These are phyloP conservation scores for Neodiprion fabricii DNA, from an alignment of 1,140 invertebrate genomes.

Conservation along the genomic window DNA sequence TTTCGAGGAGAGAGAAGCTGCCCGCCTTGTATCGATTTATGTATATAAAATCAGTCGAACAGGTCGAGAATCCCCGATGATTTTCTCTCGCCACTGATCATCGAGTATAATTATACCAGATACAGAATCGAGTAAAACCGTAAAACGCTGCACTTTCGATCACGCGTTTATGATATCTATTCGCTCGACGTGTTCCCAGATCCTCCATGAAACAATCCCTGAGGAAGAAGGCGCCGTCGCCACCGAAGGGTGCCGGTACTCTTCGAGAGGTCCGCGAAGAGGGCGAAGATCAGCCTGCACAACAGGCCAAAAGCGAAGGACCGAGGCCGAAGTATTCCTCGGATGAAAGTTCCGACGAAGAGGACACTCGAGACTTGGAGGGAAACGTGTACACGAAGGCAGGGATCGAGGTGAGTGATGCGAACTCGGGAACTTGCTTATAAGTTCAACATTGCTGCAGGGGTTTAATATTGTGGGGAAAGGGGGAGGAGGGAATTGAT, in stretches of 20 bases:
- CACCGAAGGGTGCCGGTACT: slow-evolving; percentile 37
- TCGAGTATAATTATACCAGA: no score
- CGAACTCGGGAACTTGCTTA: not conserved
- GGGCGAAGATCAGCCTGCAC: slow-evolving; percentile 37
- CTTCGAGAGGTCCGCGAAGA: slow-evolving; percentile 48
- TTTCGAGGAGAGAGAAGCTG: no score
- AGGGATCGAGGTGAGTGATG: slow-evolving; percentile 73
- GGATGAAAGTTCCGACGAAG: slow-evolving; percentile 70
- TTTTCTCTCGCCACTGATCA: no score
- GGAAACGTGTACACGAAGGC: slow-evolving; percentile 78
- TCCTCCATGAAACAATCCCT: slow-evolving; percentile 58
- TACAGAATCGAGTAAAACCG: no score
- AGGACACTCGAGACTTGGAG: slow-evolving; percentile 76
- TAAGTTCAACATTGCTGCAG: no score
- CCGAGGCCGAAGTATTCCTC: slow-evolving; percentile 52
- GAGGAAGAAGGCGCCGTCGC: slow-evolving; percentile 50
- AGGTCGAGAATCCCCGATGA: no score
- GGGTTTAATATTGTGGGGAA: no score
- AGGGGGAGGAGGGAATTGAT: no score
- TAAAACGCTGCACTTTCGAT: no score
- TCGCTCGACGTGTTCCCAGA: slow-evolving; percentile 28
- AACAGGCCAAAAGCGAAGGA: slow-evolving; percentile 27
- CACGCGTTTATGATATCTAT: no score
- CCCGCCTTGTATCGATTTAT: no score
- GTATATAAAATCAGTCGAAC: no score